Evolutionary conservation across 2,888 invertebrate genomes (phyloP).

Genomic region (Pammene fasciana): DNA sequence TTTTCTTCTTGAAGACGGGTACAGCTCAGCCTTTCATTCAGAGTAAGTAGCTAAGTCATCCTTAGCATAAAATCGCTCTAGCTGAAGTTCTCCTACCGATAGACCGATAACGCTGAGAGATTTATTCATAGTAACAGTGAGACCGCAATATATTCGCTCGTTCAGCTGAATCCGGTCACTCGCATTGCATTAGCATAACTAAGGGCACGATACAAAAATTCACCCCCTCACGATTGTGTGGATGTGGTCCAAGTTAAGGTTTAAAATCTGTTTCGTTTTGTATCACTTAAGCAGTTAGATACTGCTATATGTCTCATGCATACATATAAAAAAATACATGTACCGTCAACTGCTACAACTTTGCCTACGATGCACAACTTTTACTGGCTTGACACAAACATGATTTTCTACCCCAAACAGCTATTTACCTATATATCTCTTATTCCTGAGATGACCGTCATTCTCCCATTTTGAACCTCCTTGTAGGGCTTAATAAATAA

Average conservation of each 20-base stretch:
- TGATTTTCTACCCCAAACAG: too few relatives aligned
- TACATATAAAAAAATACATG: too few relatives aligned
- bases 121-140: conserved; percentile 58
- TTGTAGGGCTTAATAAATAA: too few relatives aligned
- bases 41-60: neutral
- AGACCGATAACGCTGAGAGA: conserved; percentile 47
- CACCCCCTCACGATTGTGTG: conserved; percentile 43
- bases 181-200: conserved; percentile 60
- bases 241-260: conserved; percentile 37
- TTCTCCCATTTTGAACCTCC: too few relatives aligned
- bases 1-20: too few relatives aligned
- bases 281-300: neutral
- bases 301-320: neutral
- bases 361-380: too few relatives aligned
- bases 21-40: neutral
- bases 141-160: conserved; percentile 59
- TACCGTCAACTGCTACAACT: too few relatives aligned
- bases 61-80: neutral
- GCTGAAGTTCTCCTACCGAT: conserved; percentile 41
- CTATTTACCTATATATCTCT: too few relatives aligned
- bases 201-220: conserved; percentile 57
- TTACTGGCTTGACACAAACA: too few relatives aligned
- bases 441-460: too few relatives aligned
- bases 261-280: neutral
- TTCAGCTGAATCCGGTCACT: conserved; percentile 55